A percentile compares a stretch with the other conserved stretches of the same genome.
phyloP scores from a whole-genome alignment of 2,113 vertebrate species.

The Muscicapa adusta region DNA sequence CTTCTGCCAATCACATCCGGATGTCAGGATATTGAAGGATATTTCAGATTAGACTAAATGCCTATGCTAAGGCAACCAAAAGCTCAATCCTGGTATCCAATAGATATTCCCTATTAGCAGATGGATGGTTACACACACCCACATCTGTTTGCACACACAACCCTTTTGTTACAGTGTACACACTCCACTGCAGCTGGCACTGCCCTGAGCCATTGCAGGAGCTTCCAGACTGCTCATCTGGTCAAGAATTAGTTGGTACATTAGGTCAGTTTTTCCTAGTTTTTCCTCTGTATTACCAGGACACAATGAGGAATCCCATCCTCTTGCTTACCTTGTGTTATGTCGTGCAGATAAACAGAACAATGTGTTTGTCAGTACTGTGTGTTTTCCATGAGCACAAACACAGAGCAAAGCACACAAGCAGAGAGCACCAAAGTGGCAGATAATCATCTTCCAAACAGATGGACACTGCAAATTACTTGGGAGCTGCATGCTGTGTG shows the following conservation, averaged over 20 bases:
- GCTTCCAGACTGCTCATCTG: background rate
- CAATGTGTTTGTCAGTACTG: background rate
- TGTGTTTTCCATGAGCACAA: background rate
- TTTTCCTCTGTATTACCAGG: background rate
- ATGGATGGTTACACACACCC: fast-evolving
- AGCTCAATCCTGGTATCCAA: background rate
- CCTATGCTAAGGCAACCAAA: background rate
- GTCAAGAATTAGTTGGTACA: background rate
- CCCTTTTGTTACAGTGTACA: background rate
- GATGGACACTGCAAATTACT: background rate
- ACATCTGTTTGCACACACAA: background rate
- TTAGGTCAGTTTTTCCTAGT: background rate
- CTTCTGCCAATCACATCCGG: background rate
- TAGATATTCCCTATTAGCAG: background rate
- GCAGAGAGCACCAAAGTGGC: background rate
- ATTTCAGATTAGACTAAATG: background rate
- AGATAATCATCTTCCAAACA: constrained; percentile 9
- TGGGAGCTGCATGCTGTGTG: background rate
- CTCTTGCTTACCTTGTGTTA: background rate
- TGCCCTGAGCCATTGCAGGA: background rate
- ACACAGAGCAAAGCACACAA: background rate
- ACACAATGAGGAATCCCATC: background rate
- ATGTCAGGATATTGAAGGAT: background rate
- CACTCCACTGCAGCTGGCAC: background rate
- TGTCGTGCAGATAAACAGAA: background rate